These are phyloP conservation scores for Drosophila orosa DNA, from an alignment of 1,140 invertebrate genomes.

Conservation along the genomic window DNA sequence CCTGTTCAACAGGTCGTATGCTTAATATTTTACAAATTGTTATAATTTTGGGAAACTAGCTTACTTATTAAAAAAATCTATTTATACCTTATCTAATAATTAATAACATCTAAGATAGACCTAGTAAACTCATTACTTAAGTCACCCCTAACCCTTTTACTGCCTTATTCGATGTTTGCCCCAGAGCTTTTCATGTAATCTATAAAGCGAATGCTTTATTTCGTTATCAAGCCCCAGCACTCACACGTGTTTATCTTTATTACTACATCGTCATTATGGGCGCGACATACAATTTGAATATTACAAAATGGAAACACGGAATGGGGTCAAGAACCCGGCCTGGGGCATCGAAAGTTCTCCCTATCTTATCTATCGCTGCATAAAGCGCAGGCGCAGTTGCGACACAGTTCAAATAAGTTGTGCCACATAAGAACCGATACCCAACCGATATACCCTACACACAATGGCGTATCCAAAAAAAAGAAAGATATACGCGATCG, in stretches of 20 bases:
- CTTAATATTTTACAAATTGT: not conserved
- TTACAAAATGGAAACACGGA: slow-evolving; percentile 22
- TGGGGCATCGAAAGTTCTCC: not conserved
- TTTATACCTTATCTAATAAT: not conserved
- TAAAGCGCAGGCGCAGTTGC: slow-evolving; percentile 29
- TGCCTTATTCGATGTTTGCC: slow-evolving; percentile 1
- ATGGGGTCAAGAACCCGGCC: slow-evolving; percentile 42
- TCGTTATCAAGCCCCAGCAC: slow-evolving; percentile 1
- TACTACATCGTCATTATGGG: slow-evolving; percentile 20
- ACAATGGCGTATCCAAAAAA: slow-evolving; percentile 42
- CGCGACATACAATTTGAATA: slow-evolving; percentile 33
- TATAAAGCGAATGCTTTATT: not conserved
- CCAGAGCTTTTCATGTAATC: slow-evolving; percentile 2
- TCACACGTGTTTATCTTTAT: slow-evolving; percentile 28
- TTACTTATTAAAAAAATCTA: not conserved
- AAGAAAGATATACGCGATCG: slow-evolving; percentile 7
- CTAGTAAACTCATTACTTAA: not conserved
- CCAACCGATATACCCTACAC: slow-evolving; percentile 26
- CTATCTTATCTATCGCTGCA: slow-evolving; percentile 44
- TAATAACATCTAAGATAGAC: not conserved
- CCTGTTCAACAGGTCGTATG: not conserved
- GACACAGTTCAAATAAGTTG: slow-evolving; percentile 37
- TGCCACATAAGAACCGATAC: not conserved
- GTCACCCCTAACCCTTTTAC: not conserved
- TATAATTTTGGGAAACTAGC: not conserved